phyloP scores from a whole-genome alignment of 2,113 vertebrate genomes.

The Sarotherodon lohbergeri region DNA sequence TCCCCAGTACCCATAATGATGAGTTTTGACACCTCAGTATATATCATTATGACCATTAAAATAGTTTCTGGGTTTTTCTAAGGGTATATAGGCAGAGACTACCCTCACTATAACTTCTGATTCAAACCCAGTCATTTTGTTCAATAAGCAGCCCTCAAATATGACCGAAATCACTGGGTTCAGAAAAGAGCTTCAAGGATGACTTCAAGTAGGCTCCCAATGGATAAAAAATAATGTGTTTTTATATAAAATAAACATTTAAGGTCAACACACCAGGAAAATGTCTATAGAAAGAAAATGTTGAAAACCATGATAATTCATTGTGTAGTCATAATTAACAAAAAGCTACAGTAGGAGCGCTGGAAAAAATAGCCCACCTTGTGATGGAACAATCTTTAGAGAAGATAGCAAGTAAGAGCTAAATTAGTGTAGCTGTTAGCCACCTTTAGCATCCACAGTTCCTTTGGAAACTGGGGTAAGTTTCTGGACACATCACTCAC shows the following conservation, averaged over 20 bases:
- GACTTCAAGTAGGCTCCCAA: background rate
- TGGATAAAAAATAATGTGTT: background rate
- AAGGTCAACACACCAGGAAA: background rate
- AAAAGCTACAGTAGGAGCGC: background rate
- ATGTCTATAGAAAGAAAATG: background rate
- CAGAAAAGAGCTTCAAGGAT: background rate
- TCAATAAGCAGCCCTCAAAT: background rate
- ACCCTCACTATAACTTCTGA: background rate
- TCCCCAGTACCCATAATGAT: background rate
- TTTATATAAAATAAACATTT: background rate
- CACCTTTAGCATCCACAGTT: background rate
- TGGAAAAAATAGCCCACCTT: background rate
- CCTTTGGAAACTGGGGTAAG: background rate
- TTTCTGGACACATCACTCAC: background rate
- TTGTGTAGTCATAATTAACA: background rate
- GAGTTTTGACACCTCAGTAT: background rate
- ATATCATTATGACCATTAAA: background rate
- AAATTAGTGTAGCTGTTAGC: background rate
- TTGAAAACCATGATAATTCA: background rate
- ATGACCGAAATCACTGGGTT: background rate
- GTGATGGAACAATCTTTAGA: background rate
- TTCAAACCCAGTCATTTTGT: background rate
- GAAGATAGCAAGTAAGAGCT: background rate
- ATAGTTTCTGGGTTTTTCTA: background rate
- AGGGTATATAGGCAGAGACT: background rate